Evolutionary conservation across 2,797 vertebrate species (phyloP), one percentile per base, ranked within the genome.

Genomic region (Myotis vivesi): DNA sequence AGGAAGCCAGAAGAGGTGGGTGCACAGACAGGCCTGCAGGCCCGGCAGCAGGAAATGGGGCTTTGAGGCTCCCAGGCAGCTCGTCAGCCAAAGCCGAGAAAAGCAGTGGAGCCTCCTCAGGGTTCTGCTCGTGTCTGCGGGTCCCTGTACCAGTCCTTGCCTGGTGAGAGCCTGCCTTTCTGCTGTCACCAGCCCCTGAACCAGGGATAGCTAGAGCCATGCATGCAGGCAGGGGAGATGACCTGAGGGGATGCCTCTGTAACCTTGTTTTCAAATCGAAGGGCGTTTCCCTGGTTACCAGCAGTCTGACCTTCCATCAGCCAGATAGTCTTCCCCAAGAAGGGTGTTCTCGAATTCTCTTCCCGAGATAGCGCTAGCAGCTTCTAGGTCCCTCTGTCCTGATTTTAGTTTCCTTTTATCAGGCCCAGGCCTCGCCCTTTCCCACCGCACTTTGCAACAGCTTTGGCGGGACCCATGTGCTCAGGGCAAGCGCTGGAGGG

Each of bases 141-240:
- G 23, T 44, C 23, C 55, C n/a, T 3, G 5, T 6, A 0, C 28
- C 38, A 7, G 10, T 19, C 22, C 38, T 59, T 17, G 44, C 5
- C 59, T 4, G 33, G 12, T 0, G 2, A 87, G 38, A 62, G 30
- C 25, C n/a, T 44, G 15, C 12, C 36, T 73, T 41, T 41, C 28
- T 49, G 23, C 16, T 17, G 1, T 30, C 16, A 57, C 30, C 8
- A 1, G 49, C 16, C 30, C 59, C 44, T 0, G 8, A 8, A 5
- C 0, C 3, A 55, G 53, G 33, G n/a, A 55, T 64, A 36, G 4
- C 28, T 2, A 1, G 62, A 46, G 33, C 38, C 53, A 1, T 0
- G 2, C 1, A 8, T 0, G 0, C 36, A 8, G 20, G 20, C 11
- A 2, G 4, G 3, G 28, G 22, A 30, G 59, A 44, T n/a, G 23